Evolutionary conservation across 2,113 vertebrate species (phyloP).

Genomic region (Genyomyrus donnyi): DNA sequence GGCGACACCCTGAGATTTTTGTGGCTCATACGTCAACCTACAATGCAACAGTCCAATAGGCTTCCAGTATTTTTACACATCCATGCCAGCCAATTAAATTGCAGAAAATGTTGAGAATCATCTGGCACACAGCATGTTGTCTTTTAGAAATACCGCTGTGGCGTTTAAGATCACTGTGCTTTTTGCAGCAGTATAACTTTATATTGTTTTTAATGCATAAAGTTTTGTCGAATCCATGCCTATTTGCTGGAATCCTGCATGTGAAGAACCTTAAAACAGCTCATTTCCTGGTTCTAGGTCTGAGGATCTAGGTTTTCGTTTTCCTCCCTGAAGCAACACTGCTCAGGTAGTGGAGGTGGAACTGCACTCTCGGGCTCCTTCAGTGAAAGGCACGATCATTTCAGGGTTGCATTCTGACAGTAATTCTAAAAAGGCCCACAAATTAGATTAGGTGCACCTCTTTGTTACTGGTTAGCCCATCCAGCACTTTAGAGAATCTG

Average conservation of each 20-base stretch:
- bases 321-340: neutral
- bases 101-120: neutral
- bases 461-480: neutral
- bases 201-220: neutral
- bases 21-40: neutral
- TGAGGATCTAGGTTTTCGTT: neutral
- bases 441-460: neutral
- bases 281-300: neutral
- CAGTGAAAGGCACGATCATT: neutral
- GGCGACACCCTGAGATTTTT: neutral
- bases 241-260: neutral
- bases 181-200: neutral
- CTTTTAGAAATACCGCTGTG: neutral
- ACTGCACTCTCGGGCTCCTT: neutral
- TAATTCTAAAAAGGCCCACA: neutral
- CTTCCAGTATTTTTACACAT: neutral
- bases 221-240: neutral
- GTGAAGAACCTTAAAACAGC: neutral
- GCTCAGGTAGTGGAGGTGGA: neutral
- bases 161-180: neutral
- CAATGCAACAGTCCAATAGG: neutral
- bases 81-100: neutral
- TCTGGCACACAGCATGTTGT: neutral
- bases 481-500: neutral
- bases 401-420: neutral